Evolutionary conservation across 2,888 invertebrate genomes (phyloP).

Genomic region (Caenorhabditis macrosperma): DNA sequence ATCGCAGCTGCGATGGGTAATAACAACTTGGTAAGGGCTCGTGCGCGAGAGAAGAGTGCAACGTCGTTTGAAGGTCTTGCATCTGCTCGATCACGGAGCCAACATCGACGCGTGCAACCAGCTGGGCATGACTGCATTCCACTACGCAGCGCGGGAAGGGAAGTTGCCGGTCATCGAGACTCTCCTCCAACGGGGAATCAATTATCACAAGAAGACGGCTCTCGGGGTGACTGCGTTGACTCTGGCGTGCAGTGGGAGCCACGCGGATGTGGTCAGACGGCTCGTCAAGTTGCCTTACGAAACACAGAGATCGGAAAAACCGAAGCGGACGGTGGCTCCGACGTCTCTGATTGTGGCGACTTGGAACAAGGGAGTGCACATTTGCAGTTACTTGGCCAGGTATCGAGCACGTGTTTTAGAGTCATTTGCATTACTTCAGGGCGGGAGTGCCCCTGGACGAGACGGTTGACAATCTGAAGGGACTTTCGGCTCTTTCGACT

Average conservation of each 20-base stretch:
- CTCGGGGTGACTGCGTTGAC: conserved; percentile 69
- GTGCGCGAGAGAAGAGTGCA: background rate
- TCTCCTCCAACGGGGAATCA: conserved; percentile 74
- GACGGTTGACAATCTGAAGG: conserved; percentile 50
- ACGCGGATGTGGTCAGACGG: conserved; percentile 67
- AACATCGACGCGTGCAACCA: conserved; percentile 71
- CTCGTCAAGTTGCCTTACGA: conserved; percentile 59
- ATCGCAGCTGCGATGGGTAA: conserved; percentile 76
- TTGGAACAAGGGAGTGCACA: conserved; percentile 64
- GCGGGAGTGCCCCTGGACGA: conserved; percentile 61
- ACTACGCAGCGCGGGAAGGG: conserved; percentile 77
- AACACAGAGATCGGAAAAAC: background rate
- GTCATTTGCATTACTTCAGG: conserved; percentile 4
- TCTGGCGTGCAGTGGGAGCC: conserved; percentile 68
- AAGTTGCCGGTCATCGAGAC: conserved; percentile 72
- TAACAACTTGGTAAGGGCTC: conserved; percentile 68
- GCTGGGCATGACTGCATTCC: conserved; percentile 75
- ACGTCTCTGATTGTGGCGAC: conserved; percentile 75
- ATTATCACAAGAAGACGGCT: conserved; percentile 61
- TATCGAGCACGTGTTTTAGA: background rate
- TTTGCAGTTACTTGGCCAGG: conserved; percentile 62
- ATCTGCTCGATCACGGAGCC: conserved; percentile 71
- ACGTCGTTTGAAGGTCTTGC: conserved; percentile 48
- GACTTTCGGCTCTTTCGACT: conserved; percentile 63
- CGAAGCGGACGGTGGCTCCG: conserved; percentile 61